phyloP scores from a whole-genome alignment of 2,113 vertebrate genomes.

The Apteryx owenii region DNA sequence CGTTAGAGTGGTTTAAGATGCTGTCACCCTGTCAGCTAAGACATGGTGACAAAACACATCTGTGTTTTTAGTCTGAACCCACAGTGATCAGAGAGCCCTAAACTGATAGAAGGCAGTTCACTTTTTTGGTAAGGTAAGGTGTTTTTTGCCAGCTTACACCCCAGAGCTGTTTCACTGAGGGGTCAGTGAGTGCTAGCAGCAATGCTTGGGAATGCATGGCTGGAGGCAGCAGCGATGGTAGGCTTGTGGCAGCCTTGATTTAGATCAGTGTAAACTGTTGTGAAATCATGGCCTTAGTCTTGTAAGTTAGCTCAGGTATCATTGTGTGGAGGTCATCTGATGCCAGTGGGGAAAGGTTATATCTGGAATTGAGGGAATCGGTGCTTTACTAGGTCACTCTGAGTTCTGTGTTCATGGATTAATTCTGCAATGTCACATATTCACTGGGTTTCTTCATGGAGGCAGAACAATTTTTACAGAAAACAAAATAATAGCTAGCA shows the following conservation, averaged over 20 bases:
- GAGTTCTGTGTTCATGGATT: not conserved
- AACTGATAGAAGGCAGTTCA: not conserved
- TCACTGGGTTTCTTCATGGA: not conserved
- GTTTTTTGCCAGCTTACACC: not conserved
- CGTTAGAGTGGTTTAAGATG: not conserved
- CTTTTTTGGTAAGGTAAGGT: not conserved
- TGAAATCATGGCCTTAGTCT: not conserved
- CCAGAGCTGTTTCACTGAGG: not conserved
- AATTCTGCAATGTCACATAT: not conserved
- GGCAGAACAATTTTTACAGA: not conserved
- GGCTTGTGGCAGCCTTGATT: not conserved
- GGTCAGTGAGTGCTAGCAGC: not conserved
- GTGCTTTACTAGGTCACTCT: not conserved
- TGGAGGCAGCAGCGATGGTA: not conserved
- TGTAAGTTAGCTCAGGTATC: not conserved
- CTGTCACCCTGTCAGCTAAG: not conserved
- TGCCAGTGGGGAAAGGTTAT: not conserved
- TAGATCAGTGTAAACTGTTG: fast-evolving
- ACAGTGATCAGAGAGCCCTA: not conserved
- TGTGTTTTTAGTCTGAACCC: not conserved
- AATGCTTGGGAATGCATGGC: fast-evolving
- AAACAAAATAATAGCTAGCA: not conserved
- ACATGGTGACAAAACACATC: not conserved
- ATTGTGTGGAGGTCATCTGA: not conserved
- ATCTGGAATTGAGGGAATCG: not conserved